Evolutionary conservation across 2,888 invertebrate species (phyloP).

Genomic region (Lordiphosa andalusiaca): DNA sequence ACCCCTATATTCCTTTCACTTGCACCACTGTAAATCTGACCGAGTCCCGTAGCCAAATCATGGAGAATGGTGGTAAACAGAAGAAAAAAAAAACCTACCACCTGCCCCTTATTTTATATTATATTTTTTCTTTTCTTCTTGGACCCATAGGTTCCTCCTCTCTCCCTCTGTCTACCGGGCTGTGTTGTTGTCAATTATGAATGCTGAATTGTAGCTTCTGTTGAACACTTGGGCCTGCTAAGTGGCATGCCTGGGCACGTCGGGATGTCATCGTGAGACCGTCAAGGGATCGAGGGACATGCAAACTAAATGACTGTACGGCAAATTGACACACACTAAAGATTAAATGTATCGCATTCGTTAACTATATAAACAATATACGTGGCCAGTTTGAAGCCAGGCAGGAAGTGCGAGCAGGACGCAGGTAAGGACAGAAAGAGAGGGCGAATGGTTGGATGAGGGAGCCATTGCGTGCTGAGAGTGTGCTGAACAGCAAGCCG

Average conservation of each 20-base stretch:
- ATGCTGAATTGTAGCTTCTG: conserved; percentile 78
- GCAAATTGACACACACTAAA: conserved; percentile 77
- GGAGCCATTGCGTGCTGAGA: conserved; percentile 64
- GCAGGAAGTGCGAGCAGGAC: conserved; percentile 57
- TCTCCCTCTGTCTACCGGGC: conserved; percentile 5
- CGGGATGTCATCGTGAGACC: conserved; percentile 55
- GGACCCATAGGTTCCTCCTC: conserved; percentile 43
- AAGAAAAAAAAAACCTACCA: conserved; percentile 72
- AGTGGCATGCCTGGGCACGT: conserved; percentile 74
- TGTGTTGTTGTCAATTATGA: conserved; percentile 66
- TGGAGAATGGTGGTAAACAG: conserved; percentile 47
- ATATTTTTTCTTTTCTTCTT: conserved; percentile 45
- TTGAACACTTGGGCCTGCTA: conserved; percentile 76
- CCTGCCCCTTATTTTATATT: conserved; percentile 74
- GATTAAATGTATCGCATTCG: conserved; percentile 77
- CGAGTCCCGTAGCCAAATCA: conserved; percentile 58
- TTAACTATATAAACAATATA: conserved; percentile 76
- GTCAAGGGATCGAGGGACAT: conserved; percentile 53
- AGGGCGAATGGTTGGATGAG: conserved; percentile 5
- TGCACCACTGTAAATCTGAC: conserved; percentile 74
- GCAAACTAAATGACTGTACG: conserved; percentile 75
- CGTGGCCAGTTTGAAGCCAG: conserved; percentile 62
- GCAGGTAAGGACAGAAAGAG: conserved; percentile 7
- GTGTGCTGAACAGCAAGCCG: conserved; percentile 69
- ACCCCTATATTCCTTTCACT: not conserved